These are phyloP conservation scores for Turritopsis rubra DNA, from an alignment of 30 jellyfish, hydroid and myxozoan species.

Conservation along the genomic window DNA sequence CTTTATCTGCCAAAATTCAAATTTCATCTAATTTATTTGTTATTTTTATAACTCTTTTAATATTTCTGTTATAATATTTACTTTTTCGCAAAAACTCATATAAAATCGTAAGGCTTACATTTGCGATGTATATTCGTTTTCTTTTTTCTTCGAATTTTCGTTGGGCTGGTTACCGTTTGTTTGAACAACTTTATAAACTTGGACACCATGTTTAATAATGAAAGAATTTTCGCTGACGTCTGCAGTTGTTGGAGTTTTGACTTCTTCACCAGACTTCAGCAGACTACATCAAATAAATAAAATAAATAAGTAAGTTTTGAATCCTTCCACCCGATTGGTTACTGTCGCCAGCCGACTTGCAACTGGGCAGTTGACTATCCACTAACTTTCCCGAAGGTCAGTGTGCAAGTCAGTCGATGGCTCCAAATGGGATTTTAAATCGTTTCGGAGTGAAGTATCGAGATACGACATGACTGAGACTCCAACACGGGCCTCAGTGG, in stretches of 20 bases:
- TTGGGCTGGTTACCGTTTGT: not conserved
- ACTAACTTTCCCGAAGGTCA: too few species aligned
- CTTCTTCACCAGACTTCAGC: not conserved
- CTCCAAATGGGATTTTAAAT: too few species aligned
- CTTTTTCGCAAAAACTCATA: too few species aligned
- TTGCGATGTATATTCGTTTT: not conserved
- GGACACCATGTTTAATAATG: not conserved
- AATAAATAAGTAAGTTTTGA: not conserved
- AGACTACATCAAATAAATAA: not conserved
- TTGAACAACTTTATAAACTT: not conserved
- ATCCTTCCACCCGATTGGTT: too few species aligned
- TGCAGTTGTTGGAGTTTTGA: not conserved
- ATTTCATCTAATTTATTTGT: too few species aligned
- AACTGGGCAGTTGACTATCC: too few species aligned
- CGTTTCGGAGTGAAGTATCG: too few species aligned
- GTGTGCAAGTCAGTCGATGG: too few species aligned
- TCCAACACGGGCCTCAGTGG: too few species aligned
- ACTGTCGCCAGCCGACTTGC: too few species aligned
- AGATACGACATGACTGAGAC: too few species aligned
- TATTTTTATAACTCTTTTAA: not conserved
- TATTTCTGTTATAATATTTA: not conserved
- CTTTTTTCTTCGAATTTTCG: not conserved
- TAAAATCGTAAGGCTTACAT: not conserved
- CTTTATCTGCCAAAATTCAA: too few species aligned
- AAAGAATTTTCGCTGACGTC: not conserved